Evolutionary conservation across 2,797 vertebrate genomes (phyloP).

Genomic region (Hippocampus kuda): DNA sequence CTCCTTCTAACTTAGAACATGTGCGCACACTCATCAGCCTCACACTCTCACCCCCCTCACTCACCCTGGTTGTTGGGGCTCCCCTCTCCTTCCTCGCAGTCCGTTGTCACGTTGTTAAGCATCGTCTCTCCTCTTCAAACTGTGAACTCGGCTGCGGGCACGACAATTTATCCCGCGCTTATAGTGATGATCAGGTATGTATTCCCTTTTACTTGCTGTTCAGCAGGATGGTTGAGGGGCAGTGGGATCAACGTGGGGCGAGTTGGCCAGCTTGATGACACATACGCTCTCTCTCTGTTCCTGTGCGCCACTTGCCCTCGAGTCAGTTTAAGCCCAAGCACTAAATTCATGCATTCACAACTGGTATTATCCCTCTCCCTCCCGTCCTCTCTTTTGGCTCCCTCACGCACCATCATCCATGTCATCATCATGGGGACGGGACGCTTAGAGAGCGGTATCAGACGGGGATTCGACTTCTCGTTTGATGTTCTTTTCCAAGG

Average conservation of each 20-base stretch:
- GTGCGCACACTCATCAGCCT: background rate
- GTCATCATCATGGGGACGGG: slow-evolving; percentile 50
- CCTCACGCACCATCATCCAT: slow-evolving; percentile 48
- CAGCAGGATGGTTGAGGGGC: slow-evolving; percentile 40
- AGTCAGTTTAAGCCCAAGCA: slow-evolving; percentile 67
- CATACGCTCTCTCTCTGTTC: slow-evolving; percentile 37
- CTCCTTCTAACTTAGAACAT: no score
- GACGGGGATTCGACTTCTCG: slow-evolving; percentile 41
- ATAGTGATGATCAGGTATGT: background rate
- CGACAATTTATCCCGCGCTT: background rate
- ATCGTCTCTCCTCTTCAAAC: slow-evolving; percentile 66
- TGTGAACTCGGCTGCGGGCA: slow-evolving; percentile 13
- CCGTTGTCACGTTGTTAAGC: slow-evolving; percentile 83
- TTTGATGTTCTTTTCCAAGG: slow-evolving; percentile 55
- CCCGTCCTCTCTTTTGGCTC: slow-evolving; percentile 26
- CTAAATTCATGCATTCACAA: slow-evolving; percentile 79
- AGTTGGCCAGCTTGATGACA: slow-evolving; percentile 57
- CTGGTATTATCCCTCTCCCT: slow-evolving; percentile 56
- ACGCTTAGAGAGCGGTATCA: slow-evolving; percentile 39
- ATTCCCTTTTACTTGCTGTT: background rate
- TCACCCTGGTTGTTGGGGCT: slow-evolving; percentile 85
- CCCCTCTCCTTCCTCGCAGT: slow-evolving; percentile 86
- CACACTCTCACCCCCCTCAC: slow-evolving; percentile 42
- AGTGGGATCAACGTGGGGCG: slow-evolving; percentile 47
- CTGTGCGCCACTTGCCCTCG: slow-evolving; percentile 41